Evolutionary conservation across 2,797 vertebrate genomes (phyloP).

Genomic region (Hydrophis major): DNA sequence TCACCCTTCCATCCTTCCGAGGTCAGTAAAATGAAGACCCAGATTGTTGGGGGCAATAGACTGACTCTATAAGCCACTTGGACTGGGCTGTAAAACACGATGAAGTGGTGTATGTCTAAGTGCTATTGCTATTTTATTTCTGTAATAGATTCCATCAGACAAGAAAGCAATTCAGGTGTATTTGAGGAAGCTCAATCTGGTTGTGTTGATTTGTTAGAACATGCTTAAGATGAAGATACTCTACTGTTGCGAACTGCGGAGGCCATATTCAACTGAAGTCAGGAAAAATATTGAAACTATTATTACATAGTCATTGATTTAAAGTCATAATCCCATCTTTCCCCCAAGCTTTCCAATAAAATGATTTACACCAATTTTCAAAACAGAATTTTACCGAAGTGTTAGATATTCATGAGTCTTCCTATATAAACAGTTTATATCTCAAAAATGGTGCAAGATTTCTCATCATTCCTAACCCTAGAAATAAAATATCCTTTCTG

Average conservation of each 20-base stretch:
- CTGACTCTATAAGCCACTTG: too few relatives aligned
- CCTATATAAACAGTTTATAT: neutral
- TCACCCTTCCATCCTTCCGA: too few relatives aligned
- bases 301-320: neutral
- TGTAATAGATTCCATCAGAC: neutral
- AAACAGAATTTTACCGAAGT: neutral
- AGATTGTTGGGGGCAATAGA: too few relatives aligned
- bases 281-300: neutral
- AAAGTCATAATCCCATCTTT: neutral
- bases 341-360: neutral
- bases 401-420: neutral
- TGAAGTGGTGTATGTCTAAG: too few relatives aligned
- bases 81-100: too few relatives aligned
- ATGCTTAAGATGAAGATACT: neutral
- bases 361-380: neutral
- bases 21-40: too few relatives aligned
- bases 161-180: neutral
- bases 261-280: neutral
- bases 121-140: neutral
- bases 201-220: neutral
- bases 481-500: neutral
- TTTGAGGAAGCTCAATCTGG: neutral
- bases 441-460: neutral
- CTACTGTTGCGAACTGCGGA: neutral
- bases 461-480: neutral